Percentiles rank a stretch among this genome's conserved stretches.
Conservation (phyloP, 2,113 vertebrate genomes). For the Todiramphus chloris region DNA sequence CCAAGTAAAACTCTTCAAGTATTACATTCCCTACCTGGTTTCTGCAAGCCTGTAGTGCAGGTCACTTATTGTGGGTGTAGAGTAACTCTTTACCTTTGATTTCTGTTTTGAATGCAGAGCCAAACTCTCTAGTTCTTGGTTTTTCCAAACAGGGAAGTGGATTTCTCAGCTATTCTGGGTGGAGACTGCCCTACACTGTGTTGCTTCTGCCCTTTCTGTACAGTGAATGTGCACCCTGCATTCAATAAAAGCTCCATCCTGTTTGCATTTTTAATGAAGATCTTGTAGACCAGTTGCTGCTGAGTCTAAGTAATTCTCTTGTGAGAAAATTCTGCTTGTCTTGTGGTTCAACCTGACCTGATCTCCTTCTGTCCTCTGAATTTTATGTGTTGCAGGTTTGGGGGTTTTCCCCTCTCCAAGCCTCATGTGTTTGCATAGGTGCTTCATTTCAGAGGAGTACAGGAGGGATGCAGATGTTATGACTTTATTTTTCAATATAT, state of each 20-base stretch:
- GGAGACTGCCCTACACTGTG: background rate
- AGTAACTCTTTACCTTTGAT: background rate
- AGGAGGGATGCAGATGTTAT: background rate
- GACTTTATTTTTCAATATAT: slow-evolving; percentile 4
- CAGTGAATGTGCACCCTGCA: background rate
- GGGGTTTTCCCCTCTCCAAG: background rate
- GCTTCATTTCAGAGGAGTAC: background rate
- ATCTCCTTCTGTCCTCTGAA: background rate
- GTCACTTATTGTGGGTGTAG: background rate
- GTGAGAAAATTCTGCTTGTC: background rate
- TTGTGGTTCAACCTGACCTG: background rate
- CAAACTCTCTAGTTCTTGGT: background rate
- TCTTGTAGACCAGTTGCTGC: background rate
- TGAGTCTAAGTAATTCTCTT: background rate
- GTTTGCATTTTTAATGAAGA: background rate
- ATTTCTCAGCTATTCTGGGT: background rate
- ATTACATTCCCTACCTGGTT: background rate
- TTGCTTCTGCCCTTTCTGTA: background rate
- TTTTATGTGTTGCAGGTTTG: background rate
- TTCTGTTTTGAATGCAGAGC: background rate
- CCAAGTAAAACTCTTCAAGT: background rate
- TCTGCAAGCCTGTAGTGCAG: background rate
- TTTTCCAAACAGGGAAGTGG: background rate
- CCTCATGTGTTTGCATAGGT: background rate
- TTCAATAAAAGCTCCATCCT: background rate